phyloP scores from a whole-genome alignment of 92 coral and sea anemone species.

The Epizoanthus rinbou region DNA sequence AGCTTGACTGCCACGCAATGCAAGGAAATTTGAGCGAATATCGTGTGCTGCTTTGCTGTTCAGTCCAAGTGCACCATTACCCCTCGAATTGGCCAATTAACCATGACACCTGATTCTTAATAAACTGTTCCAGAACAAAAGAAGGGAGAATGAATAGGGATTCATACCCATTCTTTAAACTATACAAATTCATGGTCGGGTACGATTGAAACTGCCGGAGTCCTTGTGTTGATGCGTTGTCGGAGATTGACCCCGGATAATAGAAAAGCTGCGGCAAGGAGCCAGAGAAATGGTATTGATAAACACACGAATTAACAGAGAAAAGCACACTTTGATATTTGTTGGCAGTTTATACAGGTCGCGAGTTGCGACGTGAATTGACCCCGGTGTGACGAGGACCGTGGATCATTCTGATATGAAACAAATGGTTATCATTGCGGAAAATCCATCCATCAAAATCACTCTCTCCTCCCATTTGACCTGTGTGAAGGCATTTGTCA shows the following conservation, averaged over 20 bases:
- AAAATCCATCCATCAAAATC: conserved; percentile 41
- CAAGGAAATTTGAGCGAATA: not conserved
- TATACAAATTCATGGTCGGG: conserved; percentile 20
- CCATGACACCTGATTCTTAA: conserved; percentile 38
- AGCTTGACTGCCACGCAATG: conserved; percentile 16
- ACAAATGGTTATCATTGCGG: conserved; percentile 41
- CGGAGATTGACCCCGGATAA: conserved; percentile 22
- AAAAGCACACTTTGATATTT: not conserved
- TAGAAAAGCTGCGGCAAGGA: not conserved
- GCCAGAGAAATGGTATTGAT: conserved; percentile 17
- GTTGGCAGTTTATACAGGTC: not conserved
- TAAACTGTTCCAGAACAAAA: conserved; percentile 26
- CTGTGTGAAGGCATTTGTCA: conserved; percentile 42
- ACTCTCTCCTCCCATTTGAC: conserved; percentile 42
- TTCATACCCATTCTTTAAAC: conserved; percentile 24
- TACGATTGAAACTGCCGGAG: not conserved
- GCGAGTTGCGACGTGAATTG: conserved; percentile 1
- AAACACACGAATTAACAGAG: conserved; percentile 29
- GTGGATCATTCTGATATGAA: conserved; percentile 16
- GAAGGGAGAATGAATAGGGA: conserved; percentile 17
- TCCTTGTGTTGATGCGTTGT: not conserved
- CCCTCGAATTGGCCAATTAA: conserved; percentile 19
- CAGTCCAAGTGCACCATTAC: too few relatives aligned
- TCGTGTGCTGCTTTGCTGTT: conserved; percentile 4
- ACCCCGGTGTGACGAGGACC: conserved; percentile 4